phyloP scores from a whole-genome alignment of 2,113 vertebrate genomes.

The Chloroceryle aenea region DNA sequence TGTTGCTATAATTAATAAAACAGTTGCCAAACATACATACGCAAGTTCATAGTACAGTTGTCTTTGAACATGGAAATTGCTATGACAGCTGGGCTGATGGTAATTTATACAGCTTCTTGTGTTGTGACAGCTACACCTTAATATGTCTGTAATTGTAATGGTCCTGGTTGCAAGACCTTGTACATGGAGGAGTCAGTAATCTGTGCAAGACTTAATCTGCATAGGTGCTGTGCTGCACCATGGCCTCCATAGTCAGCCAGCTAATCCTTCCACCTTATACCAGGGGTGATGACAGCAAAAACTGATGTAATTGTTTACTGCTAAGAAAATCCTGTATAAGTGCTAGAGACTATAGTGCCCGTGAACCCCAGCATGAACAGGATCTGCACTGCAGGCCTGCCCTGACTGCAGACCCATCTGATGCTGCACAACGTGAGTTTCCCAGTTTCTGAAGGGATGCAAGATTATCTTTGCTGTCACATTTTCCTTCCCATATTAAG shows the following conservation, averaged over 20 bases:
- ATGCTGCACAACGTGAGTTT: no score
- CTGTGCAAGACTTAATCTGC: not conserved
- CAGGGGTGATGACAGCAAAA: not conserved
- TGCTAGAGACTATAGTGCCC: no score
- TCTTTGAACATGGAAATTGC: not conserved
- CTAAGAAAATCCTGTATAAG: not conserved
- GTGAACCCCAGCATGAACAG: not conserved
- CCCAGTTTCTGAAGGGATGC: not conserved
- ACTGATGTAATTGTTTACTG: no score
- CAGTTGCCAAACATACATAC: not conserved
- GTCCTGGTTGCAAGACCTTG: not conserved
- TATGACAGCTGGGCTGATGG: not conserved
- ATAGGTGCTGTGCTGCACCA: not conserved
- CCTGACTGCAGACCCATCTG: not conserved
- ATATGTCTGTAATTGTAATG: not conserved
- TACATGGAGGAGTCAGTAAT: no score
- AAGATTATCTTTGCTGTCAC: not conserved
- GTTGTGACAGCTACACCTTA: not conserved
- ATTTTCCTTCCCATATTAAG: not conserved
- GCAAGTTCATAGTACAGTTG: not conserved
- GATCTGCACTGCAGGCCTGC: not conserved
- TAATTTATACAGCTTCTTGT: constrained; percentile 13
- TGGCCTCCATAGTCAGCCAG: no score
- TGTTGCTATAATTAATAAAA: not conserved
- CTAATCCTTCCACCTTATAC: not conserved